Conservation (phyloP, 1,140 invertebrate genomes). For the Neelides sp. region DNA sequence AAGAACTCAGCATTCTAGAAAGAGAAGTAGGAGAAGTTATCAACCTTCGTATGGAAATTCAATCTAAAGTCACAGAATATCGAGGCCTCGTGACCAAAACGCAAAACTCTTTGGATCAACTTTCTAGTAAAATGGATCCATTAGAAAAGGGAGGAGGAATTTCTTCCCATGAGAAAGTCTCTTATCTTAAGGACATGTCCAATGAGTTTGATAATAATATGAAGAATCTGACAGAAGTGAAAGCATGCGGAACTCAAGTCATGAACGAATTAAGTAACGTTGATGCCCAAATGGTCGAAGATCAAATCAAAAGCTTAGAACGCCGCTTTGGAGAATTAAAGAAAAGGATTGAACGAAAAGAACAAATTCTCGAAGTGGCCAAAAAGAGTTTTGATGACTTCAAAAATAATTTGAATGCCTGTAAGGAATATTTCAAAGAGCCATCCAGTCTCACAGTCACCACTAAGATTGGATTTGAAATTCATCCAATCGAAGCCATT, state of each 20-base stretch:
- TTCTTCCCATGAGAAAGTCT: slow-evolving; percentile 63
- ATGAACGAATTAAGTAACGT: slow-evolving; percentile 67
- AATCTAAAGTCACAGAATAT: slow-evolving; percentile 64
- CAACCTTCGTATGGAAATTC: slow-evolving; percentile 57
- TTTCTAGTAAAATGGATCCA: slow-evolving; percentile 62
- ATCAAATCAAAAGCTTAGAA: slow-evolving; percentile 69
- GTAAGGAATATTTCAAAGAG: slow-evolving; percentile 7
- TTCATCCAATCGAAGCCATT: slow-evolving; percentile 16
- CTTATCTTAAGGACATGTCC: slow-evolving; percentile 52
- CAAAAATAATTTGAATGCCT: slow-evolving; percentile 29
- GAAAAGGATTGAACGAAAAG: slow-evolving; percentile 70
- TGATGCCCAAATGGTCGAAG: slow-evolving; percentile 80
- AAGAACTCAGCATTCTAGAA: slow-evolving; percentile 50
- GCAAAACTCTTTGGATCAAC: slow-evolving; percentile 62
- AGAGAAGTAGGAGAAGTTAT: slow-evolving; percentile 39
- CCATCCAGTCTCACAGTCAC: background rate
- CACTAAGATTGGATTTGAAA: slow-evolving; percentile 21
- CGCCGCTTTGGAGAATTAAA: slow-evolving; percentile 65
- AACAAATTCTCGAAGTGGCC: slow-evolving; percentile 59
- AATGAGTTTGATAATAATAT: slow-evolving; percentile 49
- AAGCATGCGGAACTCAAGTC: slow-evolving; percentile 46
- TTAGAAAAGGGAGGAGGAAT: slow-evolving; percentile 69
- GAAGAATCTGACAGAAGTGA: slow-evolving; percentile 31
- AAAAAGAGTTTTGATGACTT: slow-evolving; percentile 54
- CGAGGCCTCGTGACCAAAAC: slow-evolving; percentile 54